Percentiles rank a stretch among this genome's conserved stretches.
Evolutionary conservation across 2,113 vertebrate genomes (phyloP).

Genomic region (Nothocercus nigrocapillus): DNA sequence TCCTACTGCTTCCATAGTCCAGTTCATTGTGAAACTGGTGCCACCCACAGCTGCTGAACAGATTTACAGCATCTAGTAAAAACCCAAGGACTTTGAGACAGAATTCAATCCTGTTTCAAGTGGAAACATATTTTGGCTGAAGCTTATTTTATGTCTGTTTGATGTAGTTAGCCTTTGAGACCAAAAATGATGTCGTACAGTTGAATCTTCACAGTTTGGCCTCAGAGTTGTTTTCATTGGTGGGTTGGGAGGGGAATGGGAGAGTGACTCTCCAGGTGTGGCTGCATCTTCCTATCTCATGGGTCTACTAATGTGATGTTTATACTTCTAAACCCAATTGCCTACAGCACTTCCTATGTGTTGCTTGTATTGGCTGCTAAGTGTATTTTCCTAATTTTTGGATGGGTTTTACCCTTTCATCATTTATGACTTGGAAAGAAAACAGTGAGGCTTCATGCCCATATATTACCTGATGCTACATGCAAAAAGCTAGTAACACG

Average conservation of each 20-base stretch:
- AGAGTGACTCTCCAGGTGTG: slow-evolving; percentile 81
- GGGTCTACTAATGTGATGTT: slow-evolving; percentile 82
- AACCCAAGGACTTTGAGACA: slow-evolving; percentile 40
- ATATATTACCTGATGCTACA: slow-evolving; percentile 50
- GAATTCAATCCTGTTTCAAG: slow-evolving; percentile 63
- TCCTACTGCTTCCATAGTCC: slow-evolving; percentile 43
- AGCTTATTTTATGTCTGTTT: slow-evolving; percentile 63
- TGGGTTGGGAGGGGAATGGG: slow-evolving; percentile 67
- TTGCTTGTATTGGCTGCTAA: slow-evolving; percentile 86
- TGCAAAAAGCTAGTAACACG: slow-evolving; percentile 53
- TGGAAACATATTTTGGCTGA: slow-evolving; percentile 66
- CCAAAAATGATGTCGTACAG: slow-evolving; percentile 51
- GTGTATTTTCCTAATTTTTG: slow-evolving; percentile 83
- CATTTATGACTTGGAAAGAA: slow-evolving; percentile 81
- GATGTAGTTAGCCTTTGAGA: slow-evolving; percentile 56
- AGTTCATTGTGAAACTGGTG: slow-evolving; percentile 58
- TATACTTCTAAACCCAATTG: slow-evolving; percentile 80
- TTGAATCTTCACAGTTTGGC: slow-evolving; percentile 68
- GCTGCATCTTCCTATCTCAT: slow-evolving; percentile 74
- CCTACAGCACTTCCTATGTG: slow-evolving; percentile 87
- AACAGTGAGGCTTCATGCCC: slow-evolving; percentile 14
- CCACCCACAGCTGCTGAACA: slow-evolving; percentile 70
- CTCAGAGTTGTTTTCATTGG: slow-evolving; percentile 69
- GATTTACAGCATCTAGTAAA: slow-evolving; percentile 64
- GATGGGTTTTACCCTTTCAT: slow-evolving; percentile 85